phyloP scores from a whole-genome alignment of 1,140 invertebrate species.

The Brachionus manjavacas region DNA sequence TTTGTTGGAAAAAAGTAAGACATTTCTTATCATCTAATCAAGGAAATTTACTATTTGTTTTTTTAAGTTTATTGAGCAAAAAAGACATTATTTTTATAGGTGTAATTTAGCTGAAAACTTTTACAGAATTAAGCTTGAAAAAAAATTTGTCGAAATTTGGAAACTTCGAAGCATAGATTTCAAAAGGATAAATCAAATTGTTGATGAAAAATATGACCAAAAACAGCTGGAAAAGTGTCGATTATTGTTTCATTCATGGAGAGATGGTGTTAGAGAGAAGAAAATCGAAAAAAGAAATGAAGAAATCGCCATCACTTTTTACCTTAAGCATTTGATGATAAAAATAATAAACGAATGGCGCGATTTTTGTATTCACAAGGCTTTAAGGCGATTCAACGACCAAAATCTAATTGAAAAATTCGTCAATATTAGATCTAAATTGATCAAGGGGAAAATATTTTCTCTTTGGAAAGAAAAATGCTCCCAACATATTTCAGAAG shows the following conservation, averaged over 20 bases:
- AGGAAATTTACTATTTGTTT: neutral
- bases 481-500: neutral
- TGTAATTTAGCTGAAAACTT: neutral
- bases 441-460: neutral
- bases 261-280: neutral
- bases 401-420: neutral
- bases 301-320: slow-evolving; percentile 17
- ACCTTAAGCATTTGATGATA: slow-evolving; percentile 3
- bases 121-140: neutral
- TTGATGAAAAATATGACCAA: neutral
- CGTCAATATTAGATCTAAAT: neutral
- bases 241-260: neutral
- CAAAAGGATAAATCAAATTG: slow-evolving; percentile 15
- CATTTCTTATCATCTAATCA: neutral
- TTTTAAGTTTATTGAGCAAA: neutral
- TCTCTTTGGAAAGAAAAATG: neutral
- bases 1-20: neutral
- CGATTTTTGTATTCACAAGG: neutral
- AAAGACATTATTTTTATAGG: neutral
- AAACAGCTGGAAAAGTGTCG: neutral
- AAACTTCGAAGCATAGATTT: neutral
- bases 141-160: slow-evolving; percentile 7
- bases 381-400: neutral
- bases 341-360: slow-evolving; percentile 30
- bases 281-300: slow-evolving; percentile 29